These are phyloP conservation scores for Chelidonichthys spinosus DNA, from an alignment of 2,797 vertebrate species.

Conservation along the genomic window DNA sequence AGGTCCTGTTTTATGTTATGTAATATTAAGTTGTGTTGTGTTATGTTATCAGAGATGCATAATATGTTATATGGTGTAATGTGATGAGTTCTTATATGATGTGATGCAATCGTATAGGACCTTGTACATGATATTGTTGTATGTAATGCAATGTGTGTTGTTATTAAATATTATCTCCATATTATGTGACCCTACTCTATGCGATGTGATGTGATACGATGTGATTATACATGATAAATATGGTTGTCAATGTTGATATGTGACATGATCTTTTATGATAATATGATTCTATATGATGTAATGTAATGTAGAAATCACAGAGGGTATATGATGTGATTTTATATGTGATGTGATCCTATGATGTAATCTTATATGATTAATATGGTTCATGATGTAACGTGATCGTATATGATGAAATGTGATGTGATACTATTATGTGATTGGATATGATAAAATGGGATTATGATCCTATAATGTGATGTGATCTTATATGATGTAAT, in stretches of 20 bases:
- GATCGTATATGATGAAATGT: neutral
- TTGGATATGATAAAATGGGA: too few relatives aligned
- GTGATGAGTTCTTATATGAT: neutral
- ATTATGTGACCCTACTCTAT: too few relatives aligned
- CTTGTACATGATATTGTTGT: neutral
- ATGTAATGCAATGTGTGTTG: neutral
- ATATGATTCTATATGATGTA: neutral
- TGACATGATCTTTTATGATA: too few relatives aligned
- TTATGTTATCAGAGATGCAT: neutral
- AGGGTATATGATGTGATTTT: neutral
- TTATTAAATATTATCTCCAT: too few relatives aligned
- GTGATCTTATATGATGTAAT: neutral
- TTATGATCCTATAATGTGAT: neutral
- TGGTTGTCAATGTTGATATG: too few relatives aligned
- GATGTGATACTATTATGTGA: neutral
- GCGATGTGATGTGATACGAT: neutral
- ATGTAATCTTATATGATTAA: neutral
- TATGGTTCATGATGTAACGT: neutral
- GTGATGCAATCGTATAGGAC: too few relatives aligned
- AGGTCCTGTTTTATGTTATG: slow-evolving; percentile 10
- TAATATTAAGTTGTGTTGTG: neutral
- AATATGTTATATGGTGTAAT: neutral
- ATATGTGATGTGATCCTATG: neutral
- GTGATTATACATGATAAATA: neutral
- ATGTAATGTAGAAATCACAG: neutral